Conservation (phyloP, 2,797 vertebrate genomes). For the Podarcis siculus region DNA sequence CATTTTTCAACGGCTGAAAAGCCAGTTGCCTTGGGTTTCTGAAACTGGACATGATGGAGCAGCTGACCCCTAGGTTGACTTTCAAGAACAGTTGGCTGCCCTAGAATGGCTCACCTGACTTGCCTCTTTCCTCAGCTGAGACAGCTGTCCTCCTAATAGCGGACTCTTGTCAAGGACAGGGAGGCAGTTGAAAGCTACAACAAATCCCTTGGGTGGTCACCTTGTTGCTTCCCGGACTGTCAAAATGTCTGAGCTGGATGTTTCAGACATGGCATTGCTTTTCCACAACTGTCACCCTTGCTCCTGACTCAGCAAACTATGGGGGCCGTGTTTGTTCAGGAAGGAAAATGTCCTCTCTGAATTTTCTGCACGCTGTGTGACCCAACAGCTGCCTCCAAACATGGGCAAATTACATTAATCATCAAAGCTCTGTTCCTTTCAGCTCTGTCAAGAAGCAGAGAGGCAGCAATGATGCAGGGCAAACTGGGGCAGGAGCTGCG, state of each 20-base stretch:
- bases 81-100: neutral
- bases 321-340: neutral
- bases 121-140: neutral
- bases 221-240: conserved; percentile 10
- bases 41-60: neutral
- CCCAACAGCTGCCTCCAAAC: conserved; percentile 29
- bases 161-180: neutral
- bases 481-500: conserved; percentile 7
- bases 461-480: neutral
- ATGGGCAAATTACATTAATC: conserved; percentile 38
- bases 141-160: neutral
- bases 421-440: conserved; percentile 31
- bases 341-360: conserved; percentile 21
- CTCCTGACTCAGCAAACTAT: conserved; percentile 28
- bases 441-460: conserved; percentile 31
- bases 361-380: neutral
- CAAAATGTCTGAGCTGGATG: conserved; percentile 5
- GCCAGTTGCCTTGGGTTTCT: neutral
- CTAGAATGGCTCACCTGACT: neutral
- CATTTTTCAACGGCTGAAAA: neutral
- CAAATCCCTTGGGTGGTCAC: conserved; percentile 9
- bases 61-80: neutral
- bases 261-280: conserved; percentile 21
- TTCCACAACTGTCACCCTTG: neutral
- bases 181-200: neutral